Evolutionary conservation across 2,797 vertebrate species (phyloP).

Genomic region (Corythornis leucogaster): DNA sequence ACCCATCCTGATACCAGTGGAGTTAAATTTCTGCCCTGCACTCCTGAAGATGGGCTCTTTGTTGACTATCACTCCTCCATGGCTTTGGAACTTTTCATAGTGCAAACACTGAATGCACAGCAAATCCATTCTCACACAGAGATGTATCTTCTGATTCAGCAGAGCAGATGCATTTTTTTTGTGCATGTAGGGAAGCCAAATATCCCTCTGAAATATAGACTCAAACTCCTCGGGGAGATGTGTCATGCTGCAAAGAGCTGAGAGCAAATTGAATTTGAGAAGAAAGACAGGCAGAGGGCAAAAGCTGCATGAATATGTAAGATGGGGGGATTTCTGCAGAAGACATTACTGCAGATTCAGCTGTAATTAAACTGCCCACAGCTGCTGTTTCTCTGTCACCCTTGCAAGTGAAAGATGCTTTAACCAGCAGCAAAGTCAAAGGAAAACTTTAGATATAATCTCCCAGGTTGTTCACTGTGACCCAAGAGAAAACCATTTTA

Average conservation of each 20-base stretch:
- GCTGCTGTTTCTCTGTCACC: constrained; percentile 11
- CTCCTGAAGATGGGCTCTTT: neutral
- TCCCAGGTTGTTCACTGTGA: neutral
- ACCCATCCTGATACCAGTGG: neutral
- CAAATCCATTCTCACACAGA: neutral
- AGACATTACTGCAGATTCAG: constrained; percentile 20
- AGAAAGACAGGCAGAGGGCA: neutral
- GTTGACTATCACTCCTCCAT: neutral
- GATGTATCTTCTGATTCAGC: neutral
- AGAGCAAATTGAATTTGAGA: constrained; percentile 5
- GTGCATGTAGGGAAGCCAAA: neutral
- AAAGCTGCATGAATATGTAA: constrained; percentile 29
- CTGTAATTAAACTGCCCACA: neutral
- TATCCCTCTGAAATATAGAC: neutral
- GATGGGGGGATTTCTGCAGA: neutral
- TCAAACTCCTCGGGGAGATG: neutral
- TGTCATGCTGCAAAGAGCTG: neutral
- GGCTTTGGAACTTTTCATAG: neutral
- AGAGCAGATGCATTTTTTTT: neutral
- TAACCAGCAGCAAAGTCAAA: neutral
- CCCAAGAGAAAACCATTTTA: neutral
- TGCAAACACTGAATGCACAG: neutral
- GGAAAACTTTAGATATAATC: neutral
- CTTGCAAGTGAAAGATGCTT: neutral
- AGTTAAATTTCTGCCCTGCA: neutral